These are phyloP conservation scores for Podarcis muralis DNA, from an alignment of 2,113 vertebrate species.

Conservation along the genomic window DNA sequence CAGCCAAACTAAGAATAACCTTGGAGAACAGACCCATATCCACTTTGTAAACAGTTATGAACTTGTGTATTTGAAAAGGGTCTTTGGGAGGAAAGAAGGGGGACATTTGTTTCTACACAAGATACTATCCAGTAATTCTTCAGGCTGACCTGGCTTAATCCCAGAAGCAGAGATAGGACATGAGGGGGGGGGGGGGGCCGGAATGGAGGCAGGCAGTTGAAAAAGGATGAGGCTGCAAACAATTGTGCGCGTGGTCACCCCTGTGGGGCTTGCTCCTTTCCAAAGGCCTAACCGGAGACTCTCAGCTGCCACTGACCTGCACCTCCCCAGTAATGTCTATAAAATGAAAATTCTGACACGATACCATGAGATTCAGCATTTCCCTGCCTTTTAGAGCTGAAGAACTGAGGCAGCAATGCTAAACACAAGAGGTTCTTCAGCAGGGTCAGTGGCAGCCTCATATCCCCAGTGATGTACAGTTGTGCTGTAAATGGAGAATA, in stretches of 20 bases:
- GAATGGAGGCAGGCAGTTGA: too few relatives aligned
- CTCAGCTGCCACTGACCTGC: neutral
- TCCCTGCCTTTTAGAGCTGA: neutral
- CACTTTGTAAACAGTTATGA: constrained; percentile 59
- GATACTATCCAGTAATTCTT: constrained; percentile 30
- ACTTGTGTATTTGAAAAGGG: constrained; percentile 45
- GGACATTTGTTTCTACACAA: constrained; percentile 24
- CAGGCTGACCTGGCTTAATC: constrained; percentile 44
- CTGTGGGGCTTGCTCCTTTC: neutral
- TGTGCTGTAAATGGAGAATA: neutral
- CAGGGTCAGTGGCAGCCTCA: neutral
- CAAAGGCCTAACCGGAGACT: neutral
- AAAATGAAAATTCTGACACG: neutral
- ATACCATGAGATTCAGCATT: neutral
- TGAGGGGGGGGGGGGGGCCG: neutral
- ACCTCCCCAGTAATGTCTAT: neutral
- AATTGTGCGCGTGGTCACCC: neutral
- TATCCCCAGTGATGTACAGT: neutral
- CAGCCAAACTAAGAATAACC: constrained; percentile 69
- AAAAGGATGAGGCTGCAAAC: neutral
- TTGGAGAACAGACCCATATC: constrained; percentile 56
- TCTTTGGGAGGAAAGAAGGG: constrained; percentile 25
- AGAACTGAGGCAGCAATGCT: neutral
- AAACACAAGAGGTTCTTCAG: neutral
- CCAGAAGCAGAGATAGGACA: constrained; percentile 23